Evolutionary conservation across 2,888 invertebrate genomes (phyloP).

Genomic region (Drosophila rellima): DNA sequence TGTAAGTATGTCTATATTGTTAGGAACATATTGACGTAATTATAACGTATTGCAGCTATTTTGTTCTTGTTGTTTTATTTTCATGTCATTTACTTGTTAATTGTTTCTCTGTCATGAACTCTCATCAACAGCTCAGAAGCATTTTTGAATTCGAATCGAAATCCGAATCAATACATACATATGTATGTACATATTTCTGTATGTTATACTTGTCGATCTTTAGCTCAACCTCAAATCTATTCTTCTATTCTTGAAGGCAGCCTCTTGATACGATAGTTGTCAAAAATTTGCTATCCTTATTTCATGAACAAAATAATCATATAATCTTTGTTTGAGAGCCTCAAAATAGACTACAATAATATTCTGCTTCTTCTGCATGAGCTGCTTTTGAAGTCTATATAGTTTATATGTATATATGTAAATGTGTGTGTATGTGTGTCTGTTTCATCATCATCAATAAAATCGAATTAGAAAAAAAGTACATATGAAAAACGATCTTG

Average conservation of each 20-base stretch:
- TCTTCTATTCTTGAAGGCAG: too few relatives aligned
- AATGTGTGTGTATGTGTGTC: conserved; percentile 12
- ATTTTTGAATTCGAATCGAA: neutral
- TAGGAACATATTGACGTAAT: conserved; percentile 86
- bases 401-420: conserved; percentile 7
- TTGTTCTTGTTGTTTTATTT: conserved; percentile 47
- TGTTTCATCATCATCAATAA: conserved; percentile 11
- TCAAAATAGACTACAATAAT: conserved; percentile 14
- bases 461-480: conserved; percentile 17
- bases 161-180: neutral
- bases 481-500: conserved; percentile 37
- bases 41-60: conserved; percentile 86
- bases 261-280: conserved; percentile 34
- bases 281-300: neutral
- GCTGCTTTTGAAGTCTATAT: conserved; percentile 32
- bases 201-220: neutral
- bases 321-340: conserved; percentile 18
- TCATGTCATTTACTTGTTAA: conserved; percentile 29
- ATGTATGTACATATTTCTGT: neutral
- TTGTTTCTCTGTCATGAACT: neutral
- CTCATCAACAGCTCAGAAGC: conserved; percentile 26
- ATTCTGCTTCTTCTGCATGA: conserved; percentile 14
- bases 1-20: conserved; percentile 79
- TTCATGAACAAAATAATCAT: neutral
- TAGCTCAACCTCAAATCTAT: conserved; percentile 23